Base-by-base conservation (phyloP, 2,113 vertebrate species). In the Potamarius usumacintae region DNA sequence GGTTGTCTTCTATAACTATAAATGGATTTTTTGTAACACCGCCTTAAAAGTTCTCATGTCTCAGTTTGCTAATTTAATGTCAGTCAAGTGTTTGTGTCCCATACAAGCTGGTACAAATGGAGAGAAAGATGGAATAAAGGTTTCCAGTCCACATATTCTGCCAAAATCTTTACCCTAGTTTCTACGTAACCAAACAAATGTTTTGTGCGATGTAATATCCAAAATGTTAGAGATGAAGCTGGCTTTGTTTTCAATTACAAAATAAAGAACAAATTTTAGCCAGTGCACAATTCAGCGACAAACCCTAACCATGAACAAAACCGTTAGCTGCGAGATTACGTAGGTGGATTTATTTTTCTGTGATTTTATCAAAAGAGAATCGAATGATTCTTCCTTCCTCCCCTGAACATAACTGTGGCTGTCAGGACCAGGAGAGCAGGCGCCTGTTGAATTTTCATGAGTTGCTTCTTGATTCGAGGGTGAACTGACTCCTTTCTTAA, bases 401-500 rank as follows among this genome's bases (percentile, higher is more conserved):
- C 42, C 86, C 72, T 85, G 57, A 10, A 12, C 77, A 82, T 85
- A 82, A 69, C 84, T 82, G 55, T 85, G 18, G 69, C 84, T 86
- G 77, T 27, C 48, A 48, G 72, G 60, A 58, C 9, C 62, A 87
- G 84, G 57, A 84, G 78, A 71, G 65, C 82, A 58, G 52, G 53
- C 34, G 62, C 71, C 82, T 83, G 85, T 86, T 92, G 62, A 85
- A 88, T 91, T 93, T 92, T 93, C 91, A 93, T 92, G 91, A 93
- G 91, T 27, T n/a, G 27, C 48, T 63, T 84, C 63, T 87, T 89
- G 27, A 88, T 85, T 69, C 50, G 71, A 74, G 14, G 80, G 88
- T 86, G 86, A 71, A 74, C 42, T 8, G 83, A 79, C 82, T 57
- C 48, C 7, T 50, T 84, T 34, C 78, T n/a, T 78, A 86, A 91